Percentiles rank a stretch among this genome's conserved stretches.
These are phyloP conservation scores for Urocolius indicus DNA, from an alignment of 2,113 vertebrate genomes.

Conservation along the genomic window DNA sequence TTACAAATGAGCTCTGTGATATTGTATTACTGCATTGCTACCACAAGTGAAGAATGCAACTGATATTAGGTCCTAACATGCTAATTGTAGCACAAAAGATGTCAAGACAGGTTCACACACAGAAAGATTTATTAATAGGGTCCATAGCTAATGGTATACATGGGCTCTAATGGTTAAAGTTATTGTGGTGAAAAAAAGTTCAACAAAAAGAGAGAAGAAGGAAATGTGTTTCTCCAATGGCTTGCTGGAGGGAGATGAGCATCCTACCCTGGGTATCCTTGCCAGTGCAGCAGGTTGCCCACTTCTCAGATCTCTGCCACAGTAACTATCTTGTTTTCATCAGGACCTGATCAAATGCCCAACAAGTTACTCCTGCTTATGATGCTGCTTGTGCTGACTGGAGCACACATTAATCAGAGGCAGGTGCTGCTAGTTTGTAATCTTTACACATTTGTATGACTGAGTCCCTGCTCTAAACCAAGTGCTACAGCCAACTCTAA, in stretches of 20 bases:
- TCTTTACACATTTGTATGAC: background rate
- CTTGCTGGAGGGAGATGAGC: background rate
- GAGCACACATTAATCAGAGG: rapidly evolving
- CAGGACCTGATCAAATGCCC: background rate
- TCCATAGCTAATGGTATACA: background rate
- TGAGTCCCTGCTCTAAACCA: background rate
- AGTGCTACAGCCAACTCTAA: background rate
- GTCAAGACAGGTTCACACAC: background rate
- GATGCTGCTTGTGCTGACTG: background rate
- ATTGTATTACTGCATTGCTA: background rate
- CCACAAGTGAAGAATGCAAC: background rate
- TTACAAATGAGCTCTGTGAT: background rate
- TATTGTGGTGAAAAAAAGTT: background rate
- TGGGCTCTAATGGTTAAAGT: background rate
- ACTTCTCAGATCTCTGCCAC: background rate
- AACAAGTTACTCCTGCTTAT: background rate
- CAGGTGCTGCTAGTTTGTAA: background rate
- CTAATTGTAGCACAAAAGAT: background rate
- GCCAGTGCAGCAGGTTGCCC: background rate
- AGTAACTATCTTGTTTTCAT: background rate
- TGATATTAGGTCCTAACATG: background rate
- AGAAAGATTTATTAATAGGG: background rate
- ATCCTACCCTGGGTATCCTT: background rate
- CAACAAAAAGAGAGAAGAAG: background rate
- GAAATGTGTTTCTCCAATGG: background rate